Base-by-base conservation (phyloP, 2,888 invertebrate genomes). In the Palloptera scutellata region DNA sequence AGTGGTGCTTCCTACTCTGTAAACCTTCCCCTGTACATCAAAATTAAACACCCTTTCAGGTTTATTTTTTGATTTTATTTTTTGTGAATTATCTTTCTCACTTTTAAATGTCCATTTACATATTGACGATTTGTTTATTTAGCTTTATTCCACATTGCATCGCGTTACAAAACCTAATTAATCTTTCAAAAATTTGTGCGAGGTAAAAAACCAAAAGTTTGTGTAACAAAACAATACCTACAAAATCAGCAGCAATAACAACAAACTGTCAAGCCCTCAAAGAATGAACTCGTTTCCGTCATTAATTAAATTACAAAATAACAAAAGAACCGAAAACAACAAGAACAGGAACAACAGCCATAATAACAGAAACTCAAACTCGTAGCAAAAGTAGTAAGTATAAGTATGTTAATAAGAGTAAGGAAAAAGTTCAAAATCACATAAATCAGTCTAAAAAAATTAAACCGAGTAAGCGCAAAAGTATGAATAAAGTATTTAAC, bases 291-390 rank as follows among this genome's bases (percentile, higher is more conserved):
- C 76, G 73, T 75, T 75, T 73, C 72, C 74, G 76, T 78, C 79
- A 79, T 79, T 79, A 79, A 79, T 79, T 78, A 78, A 79, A 78
- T 79, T 76, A 78, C 76, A 76, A 48, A 48, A 48, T 48, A 48
- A 48, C 48, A 48, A 48, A 48, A 30, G 30, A 30, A 48, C 48
- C 74, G 74, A 75, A 40, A 20, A 58, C 42, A 58, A 30, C 30
- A 30, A 30, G 30, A 30, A 30, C 30, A 30, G n/a, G n/a, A n/a
- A 30, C 30, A 30, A 30, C 30, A 30, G 30, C 30, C n/a, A n/a
- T n/a, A n/a, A 30, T 30, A 30, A n/a, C n/a, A n/a, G n/a, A 30
- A 30, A 30, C 30, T 30, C 30, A 30, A 30, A 30, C 30, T 30
- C 30, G 6, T 30, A 6, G 30, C 30, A 30, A 6, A 4, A 30